phyloP scores from a whole-genome alignment of 2,888 invertebrate genomes.

The Halocaridina rubra region DNA sequence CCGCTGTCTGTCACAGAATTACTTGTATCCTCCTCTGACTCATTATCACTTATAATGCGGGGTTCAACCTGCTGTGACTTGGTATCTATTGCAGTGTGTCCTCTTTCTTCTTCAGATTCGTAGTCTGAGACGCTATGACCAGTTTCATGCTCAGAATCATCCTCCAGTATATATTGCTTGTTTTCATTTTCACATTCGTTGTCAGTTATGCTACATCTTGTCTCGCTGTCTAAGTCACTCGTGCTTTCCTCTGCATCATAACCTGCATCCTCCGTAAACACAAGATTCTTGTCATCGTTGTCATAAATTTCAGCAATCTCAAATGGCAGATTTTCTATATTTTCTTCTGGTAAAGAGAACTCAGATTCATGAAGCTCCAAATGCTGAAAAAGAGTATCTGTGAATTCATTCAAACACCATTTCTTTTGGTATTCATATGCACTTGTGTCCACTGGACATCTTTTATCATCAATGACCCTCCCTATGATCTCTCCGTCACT shows the following conservation, averaged over 20 bases:
- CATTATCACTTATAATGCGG: no score
- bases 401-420: slow-evolving; percentile 23
- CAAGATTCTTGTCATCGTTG: neutral
- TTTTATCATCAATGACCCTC: no score
- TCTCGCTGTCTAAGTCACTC: neutral
- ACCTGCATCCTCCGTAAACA: neutral
- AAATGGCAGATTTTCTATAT: neutral
- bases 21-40: no score
- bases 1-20: no score
- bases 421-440: neutral
- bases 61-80: no score
- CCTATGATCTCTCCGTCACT: neutral
- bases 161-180: no score
- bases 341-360: slow-evolving; percentile 26
- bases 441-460: neutral
- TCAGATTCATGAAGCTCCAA: slow-evolving; percentile 30
- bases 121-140: no score
- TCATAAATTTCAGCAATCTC: slow-evolving; percentile 15
- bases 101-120: no score
- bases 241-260: neutral
- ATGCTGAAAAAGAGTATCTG: slow-evolving; percentile 31
- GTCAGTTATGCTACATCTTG: no score
- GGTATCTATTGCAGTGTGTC: no score
- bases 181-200: slow-evolving; percentile 2
- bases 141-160: no score